Conservation (phyloP, 2,797 vertebrate species). For the Thaleichthys pacificus region DNA sequence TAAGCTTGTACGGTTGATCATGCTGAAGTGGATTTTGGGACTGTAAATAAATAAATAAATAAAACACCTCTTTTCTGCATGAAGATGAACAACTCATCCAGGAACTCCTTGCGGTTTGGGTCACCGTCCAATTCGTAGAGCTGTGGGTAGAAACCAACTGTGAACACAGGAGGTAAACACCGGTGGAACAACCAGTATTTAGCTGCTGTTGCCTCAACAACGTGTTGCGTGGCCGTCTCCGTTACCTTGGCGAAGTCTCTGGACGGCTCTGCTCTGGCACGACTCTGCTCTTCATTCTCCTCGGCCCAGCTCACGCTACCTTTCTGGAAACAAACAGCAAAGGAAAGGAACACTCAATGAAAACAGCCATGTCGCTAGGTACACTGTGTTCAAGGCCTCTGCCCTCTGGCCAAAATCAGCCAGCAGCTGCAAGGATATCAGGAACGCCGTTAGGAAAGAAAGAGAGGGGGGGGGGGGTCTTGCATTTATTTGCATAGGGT, state of each 20-base stretch:
- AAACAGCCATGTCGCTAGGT: not conserved
- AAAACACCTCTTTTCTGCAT: conserved; percentile 92
- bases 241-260: conserved; percentile 96
- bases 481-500: not conserved
- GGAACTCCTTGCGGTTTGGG: conserved; percentile 92
- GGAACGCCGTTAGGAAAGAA: not conserved
- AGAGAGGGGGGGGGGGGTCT: not conserved
- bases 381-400: not conserved
- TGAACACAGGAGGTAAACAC: conserved; percentile 3
- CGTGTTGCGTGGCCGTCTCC: conserved; percentile 10
- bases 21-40: too few relatives aligned
- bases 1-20: too few relatives aligned
- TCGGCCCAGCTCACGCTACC: conserved; percentile 84
- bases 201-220: not conserved
- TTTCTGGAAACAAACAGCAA: conserved; percentile 64
- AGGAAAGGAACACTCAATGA: conserved; percentile 1
- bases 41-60: too few relatives aligned
- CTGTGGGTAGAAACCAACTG: conserved; percentile 58
- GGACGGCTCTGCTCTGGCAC: conserved; percentile 87
- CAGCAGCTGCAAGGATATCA: not conserved
- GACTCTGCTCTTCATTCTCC: conserved; percentile 79
- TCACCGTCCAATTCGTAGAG: conserved; percentile 93
- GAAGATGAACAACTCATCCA: conserved; percentile 92
- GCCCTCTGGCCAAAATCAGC: not conserved
- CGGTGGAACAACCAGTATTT: not conserved